Evolutionary conservation across 2,888 invertebrate genomes (phyloP), one percentile per base, ranked within the genome.

Genomic region (Catonia carolina): DNA sequence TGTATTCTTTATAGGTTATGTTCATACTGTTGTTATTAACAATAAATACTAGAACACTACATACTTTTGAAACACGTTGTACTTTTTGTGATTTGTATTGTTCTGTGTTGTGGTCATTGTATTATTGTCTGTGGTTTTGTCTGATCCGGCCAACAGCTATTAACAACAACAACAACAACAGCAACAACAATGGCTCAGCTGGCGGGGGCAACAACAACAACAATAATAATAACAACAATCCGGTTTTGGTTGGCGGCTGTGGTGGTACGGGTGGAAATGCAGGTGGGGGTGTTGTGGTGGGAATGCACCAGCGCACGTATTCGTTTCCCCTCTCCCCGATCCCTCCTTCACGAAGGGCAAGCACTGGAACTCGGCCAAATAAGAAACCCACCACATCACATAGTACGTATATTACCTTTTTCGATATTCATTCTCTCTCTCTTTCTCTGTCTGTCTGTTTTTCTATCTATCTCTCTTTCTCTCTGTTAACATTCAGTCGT

Each of bases 341-440:
- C 50, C 45, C 66, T 58, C 65, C 67, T 49, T 65, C 64, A 61
- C 62, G 66, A 55, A 58, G 65, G 53, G 64, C 65, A 35, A 65
- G 65, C 54, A 63, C 65, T 36, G 66, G 65, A 33, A 63, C 64
- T n/a, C 55, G 63, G 39, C 63, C 64, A 39, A 51, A 59, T 35
- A 59, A 69, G 68, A 70, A 67, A 67, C 62, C 17, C 20, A 67
- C 69, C 65, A 68, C 69, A 66, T 69, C 70, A 66, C 70, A 71
- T 68, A 67, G 69, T 72, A 71, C 67, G 63, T 63, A 59, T 48
- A 22, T 31, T 22, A 31, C 45, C 12, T 42, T 33, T 12, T 51
- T 14, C 6, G 6, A 37, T 15, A 37, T 37, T 37, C 5, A 7
- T 15, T 37, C 70, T 70, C 69, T 69, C 65, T 67, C 67, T 70